Evolutionary conservation across 2,888 invertebrate genomes (phyloP).

Genomic region (Dendrolimus pini): DNA sequence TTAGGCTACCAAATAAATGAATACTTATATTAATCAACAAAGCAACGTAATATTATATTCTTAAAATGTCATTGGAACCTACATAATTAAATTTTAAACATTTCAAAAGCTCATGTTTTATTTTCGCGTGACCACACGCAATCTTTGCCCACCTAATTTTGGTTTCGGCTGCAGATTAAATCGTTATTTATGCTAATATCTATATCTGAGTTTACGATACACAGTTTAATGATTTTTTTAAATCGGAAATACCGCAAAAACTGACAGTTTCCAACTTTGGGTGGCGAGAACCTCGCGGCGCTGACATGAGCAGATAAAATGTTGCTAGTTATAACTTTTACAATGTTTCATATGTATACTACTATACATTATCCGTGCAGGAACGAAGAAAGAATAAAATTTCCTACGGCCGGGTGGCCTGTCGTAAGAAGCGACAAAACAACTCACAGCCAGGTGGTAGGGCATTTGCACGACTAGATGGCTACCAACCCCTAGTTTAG

Average conservation of each 20-base stretch:
- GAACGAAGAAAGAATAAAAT: too few relatives aligned
- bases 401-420: too few relatives aligned
- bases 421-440: too few relatives aligned
- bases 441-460: too few relatives aligned
- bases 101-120: conserved; percentile 5
- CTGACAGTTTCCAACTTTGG: neutral
- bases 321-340: neutral
- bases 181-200: conserved; percentile 61
- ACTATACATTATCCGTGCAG: too few relatives aligned
- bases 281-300: neutral
- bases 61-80: neutral
- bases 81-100: conserved; percentile 5
- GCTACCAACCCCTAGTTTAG: too few relatives aligned
- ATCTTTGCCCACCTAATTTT: conserved; percentile 52
- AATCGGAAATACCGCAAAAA: conserved; percentile 66
- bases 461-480: too few relatives aligned
- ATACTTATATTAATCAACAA: neutral
- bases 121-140: conserved; percentile 34
- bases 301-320: neutral
- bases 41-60: neutral
- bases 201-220: conserved; percentile 39
- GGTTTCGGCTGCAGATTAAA: conserved; percentile 49
- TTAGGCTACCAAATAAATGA: neutral
- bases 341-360: too few relatives aligned
- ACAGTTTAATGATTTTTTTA: conserved; percentile 48